A percentile compares a stretch with the other conserved stretches of the same genome.
Conservation (phyloP, 1,140 invertebrate species). For the Cylas formicarius region DNA sequence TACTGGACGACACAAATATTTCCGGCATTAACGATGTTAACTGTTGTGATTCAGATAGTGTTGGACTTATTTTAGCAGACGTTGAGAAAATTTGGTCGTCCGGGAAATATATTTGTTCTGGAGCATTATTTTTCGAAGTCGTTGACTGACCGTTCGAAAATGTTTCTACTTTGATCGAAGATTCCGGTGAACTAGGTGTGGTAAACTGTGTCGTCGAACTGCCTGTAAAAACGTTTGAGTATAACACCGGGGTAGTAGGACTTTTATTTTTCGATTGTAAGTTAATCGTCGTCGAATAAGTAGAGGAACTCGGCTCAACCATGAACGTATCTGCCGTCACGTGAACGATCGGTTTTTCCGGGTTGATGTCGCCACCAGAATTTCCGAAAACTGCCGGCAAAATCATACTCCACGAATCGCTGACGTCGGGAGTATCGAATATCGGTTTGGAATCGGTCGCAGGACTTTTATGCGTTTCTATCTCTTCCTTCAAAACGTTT, state of each 20-base stretch:
- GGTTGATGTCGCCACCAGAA: constrained; percentile 43
- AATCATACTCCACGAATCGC: constrained; percentile 71
- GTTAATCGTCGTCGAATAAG: constrained; percentile 15
- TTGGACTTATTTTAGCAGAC: too few species aligned
- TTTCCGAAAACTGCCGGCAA: constrained; percentile 69
- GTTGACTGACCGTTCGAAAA: constrained; percentile 22
- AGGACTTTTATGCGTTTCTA: constrained; percentile 53
- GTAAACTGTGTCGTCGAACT: constrained; percentile 1
- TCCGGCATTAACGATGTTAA: too few species aligned
- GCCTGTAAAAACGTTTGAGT: neutral
- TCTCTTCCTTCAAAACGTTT: constrained; percentile 69
- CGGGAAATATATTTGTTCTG: too few species aligned
- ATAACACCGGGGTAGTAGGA: constrained; percentile 5
- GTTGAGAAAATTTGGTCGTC: too few species aligned
- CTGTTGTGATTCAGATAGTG: too few species aligned
- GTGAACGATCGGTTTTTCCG: constrained; percentile 26
- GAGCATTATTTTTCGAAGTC: too few species aligned
- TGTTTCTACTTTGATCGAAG: constrained; percentile 24
- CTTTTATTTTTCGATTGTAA: constrained; percentile 18
- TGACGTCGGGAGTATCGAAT: constrained; percentile 60
- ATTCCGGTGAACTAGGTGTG: neutral
- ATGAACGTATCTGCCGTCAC: constrained; percentile 37
- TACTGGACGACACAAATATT: too few species aligned
- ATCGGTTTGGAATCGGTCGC: constrained; percentile 45
- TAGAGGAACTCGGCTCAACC: constrained; percentile 28